phyloP scores from a whole-genome alignment of 1,140 invertebrate species.

The Pogonus chalceus region DNA sequence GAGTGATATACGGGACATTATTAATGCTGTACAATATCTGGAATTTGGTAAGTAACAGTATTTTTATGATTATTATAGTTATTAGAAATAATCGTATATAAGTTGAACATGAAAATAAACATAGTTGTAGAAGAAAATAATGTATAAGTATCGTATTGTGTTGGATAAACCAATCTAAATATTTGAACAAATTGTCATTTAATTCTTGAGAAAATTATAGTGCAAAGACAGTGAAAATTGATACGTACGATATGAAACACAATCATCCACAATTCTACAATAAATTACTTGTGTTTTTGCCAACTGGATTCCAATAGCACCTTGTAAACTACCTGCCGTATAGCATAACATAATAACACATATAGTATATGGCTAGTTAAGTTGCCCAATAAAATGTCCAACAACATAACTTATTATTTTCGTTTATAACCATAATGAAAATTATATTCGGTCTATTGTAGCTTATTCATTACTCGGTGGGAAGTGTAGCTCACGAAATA shows the following conservation, averaged over 20 bases:
- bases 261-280: not conserved
- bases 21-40: too few species aligned
- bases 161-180: too few species aligned
- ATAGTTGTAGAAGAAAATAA: too few species aligned
- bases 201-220: too few species aligned
- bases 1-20: too few species aligned
- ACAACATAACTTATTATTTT: not conserved
- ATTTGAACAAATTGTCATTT: too few species aligned
- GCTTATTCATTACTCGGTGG: not conserved
- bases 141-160: too few species aligned
- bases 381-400: not conserved
- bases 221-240: not conserved
- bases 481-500: constrained; percentile 7
- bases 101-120: too few species aligned
- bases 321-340: constrained; percentile 1
- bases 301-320: not conserved
- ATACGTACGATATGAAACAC: too few species aligned
- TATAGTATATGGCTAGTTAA: constrained; percentile 5
- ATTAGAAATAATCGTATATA: too few species aligned
- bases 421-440: not conserved
- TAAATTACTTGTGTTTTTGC: not conserved
- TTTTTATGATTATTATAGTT: too few species aligned
- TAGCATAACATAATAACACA: constrained; percentile 6
- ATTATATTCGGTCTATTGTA: not conserved
- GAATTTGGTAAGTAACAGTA: too few species aligned